These are phyloP conservation scores for Dendroctonus ponderosae DNA, from an alignment of 1,140 invertebrate species.

Conservation along the genomic window DNA sequence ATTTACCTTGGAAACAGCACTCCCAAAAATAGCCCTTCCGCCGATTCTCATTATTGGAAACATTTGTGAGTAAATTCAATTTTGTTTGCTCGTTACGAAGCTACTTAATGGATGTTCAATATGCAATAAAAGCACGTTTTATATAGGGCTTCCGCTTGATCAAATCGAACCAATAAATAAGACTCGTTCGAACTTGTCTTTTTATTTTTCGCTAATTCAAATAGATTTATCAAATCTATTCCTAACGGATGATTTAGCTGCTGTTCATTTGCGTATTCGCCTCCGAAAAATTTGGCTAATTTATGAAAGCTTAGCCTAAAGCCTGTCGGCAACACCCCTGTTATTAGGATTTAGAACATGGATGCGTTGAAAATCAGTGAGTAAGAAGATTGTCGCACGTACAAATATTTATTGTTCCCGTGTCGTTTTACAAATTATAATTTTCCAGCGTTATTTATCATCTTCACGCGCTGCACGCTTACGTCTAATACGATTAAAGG, in stretches of 20 bases:
- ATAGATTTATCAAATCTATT: background rate
- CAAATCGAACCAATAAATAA: too few relatives aligned
- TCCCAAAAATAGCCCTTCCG: too few relatives aligned
- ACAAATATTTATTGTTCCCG: conserved; percentile 17
- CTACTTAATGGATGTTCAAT: too few relatives aligned
- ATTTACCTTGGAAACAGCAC: too few relatives aligned
- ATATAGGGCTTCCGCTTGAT: too few relatives aligned
- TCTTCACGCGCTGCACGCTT: background rate
- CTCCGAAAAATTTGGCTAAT: conserved; percentile 18
- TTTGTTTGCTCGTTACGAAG: too few relatives aligned
- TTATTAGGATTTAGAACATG: conserved; percentile 23
- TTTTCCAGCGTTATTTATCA: conserved; percentile 16
- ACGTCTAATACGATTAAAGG: too few relatives aligned
- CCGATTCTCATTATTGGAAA: too few relatives aligned
- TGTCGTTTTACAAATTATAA: conserved; percentile 15
- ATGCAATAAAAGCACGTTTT: too few relatives aligned
- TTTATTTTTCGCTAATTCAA: too few relatives aligned
- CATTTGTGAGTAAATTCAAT: too few relatives aligned
- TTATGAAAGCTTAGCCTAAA: conserved; percentile 12
- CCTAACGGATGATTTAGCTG: background rate
- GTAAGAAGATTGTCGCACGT: conserved; percentile 17
- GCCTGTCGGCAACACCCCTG: conserved; percentile 12
- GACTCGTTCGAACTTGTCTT: too few relatives aligned
- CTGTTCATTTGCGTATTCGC: conserved; percentile 10
- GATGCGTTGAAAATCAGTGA: conserved; percentile 16